Base-by-base conservation (phyloP, 2,113 vertebrate genomes). In the Oryzias melastigma region DNA sequence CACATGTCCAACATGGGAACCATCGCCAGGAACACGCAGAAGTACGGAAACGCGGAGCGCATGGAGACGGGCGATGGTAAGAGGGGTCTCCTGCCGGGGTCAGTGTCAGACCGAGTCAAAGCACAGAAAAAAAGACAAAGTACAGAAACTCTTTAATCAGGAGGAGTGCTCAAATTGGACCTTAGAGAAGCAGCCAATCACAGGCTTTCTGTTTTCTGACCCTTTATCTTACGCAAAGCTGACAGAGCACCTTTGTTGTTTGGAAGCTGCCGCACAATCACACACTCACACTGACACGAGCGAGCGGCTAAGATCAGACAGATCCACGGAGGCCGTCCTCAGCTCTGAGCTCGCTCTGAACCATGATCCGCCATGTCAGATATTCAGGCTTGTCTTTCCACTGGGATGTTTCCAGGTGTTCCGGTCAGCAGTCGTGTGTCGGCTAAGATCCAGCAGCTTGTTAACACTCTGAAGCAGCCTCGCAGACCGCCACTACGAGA, bases 31-130 rank as follows among this genome's bases (percentile, higher is more conserved):
- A 94, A 91, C 60, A 93, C 95, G 52, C 96, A 95, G 65, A 98
- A 99, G 87, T 98, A 98, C 10, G 97, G 97, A 88, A 99, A 99
- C 0, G 97, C 97, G 0, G 95, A 98, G 84, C 97, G 98, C 80
- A 99, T 99, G 97, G 97, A 99, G 89, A 99, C 97, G 0, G 96
- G 97, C 51, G 97, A 99, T 13, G 97, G 97, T 99, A 90, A 82
- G 80, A 50, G 41, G 35, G 35, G 35, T 35, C 35, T 8, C n/a
- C 43, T 4, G 1, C 1, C 12, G 35, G 41, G 40, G 47, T 13
- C 24, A 3, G 46, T 52, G 50, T 1, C 52, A 20, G 48, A 65
- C 52, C 5, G 54, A 62, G 18, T 41, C 45, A 45, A 75, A 53
- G 52, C 12, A 13, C 19, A 17, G 53, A 53, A 52, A 50, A 43